A percentile compares a stretch with the other conserved stretches of the same genome.
Evolutionary conservation across 1,140 invertebrate genomes (phyloP).

Genomic region (Onthophagus taurus): DNA sequence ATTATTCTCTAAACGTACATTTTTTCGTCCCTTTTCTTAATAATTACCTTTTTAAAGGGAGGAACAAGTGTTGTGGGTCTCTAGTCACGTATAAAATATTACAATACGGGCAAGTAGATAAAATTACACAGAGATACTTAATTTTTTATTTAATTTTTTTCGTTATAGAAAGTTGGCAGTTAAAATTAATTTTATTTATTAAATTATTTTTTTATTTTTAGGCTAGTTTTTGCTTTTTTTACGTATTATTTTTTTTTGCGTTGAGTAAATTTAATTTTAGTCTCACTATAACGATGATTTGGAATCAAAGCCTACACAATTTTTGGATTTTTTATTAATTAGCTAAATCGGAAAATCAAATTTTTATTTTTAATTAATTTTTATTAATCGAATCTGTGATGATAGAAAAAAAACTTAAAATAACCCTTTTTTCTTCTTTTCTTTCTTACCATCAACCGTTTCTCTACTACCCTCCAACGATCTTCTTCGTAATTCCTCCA

Average conservation of each 20-base stretch:
- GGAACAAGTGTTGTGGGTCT: too few species aligned
- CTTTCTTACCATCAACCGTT: slow-evolving; percentile 41
- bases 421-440: slow-evolving; percentile 36
- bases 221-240: slow-evolving; percentile 10
- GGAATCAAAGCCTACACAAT: too few species aligned
- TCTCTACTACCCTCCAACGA: slow-evolving; percentile 80
- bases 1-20: too few species aligned
- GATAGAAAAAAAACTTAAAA: slow-evolving; percentile 24
- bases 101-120: slow-evolving; percentile 11
- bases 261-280: too few species aligned
- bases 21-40: too few species aligned
- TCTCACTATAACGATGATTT: too few species aligned
- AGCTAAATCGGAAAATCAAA: not conserved
- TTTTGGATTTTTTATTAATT: not conserved
- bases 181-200: slow-evolving; percentile 8
- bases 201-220: too few species aligned
- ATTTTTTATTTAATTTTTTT: too few species aligned
- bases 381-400: slow-evolving; percentile 1
- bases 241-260: slow-evolving; percentile 8
- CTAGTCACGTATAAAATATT: slow-evolving; percentile 12
- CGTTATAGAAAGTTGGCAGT: slow-evolving; percentile 12
- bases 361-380: too few species aligned
- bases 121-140: slow-evolving; percentile 11
- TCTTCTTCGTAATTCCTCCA: slow-evolving; percentile 74
- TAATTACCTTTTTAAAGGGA: too few species aligned